A percentile compares a stretch with the other conserved stretches of the same genome.
Evolutionary conservation across 23 tunicate genomes (phyloP).

Genomic region (Trididemnum clinides): DNA sequence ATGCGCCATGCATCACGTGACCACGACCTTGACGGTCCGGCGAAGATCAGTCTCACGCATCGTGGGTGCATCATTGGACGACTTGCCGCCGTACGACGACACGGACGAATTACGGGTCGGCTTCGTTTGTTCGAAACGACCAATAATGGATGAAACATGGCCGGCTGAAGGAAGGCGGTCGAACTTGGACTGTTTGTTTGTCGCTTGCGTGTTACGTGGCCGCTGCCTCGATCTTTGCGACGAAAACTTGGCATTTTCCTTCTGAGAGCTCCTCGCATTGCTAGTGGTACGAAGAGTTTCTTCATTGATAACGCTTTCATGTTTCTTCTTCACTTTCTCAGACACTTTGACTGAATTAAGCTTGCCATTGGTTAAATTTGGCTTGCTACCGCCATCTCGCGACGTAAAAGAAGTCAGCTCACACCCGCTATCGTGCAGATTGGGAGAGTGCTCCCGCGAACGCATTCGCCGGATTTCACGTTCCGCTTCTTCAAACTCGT

Average conservation of each 20-base stretch:
- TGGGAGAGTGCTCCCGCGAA: neutral
- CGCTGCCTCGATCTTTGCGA: conserved; percentile 36
- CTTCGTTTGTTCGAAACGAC: conserved; percentile 54
- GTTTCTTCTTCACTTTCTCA: too few species aligned
- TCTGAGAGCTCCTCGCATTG: too few species aligned
- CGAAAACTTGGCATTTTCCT: too few species aligned
- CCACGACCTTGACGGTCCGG: too few species aligned
- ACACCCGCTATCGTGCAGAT: conserved; percentile 47
- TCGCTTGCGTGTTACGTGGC: conserved; percentile 27
- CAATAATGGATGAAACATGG: conserved; percentile 72
- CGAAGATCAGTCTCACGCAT: too few species aligned
- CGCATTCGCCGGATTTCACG: conserved; percentile 10
- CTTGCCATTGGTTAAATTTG: neutral
- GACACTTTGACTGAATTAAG: too few species aligned
- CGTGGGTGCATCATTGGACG: too few species aligned
- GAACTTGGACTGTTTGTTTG: conserved; percentile 28
- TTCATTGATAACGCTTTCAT: too few species aligned
- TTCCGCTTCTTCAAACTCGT: conserved; percentile 33
- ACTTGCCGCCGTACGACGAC: neutral
- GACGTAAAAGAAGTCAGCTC: conserved; percentile 1
- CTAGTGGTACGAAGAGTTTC: too few species aligned
- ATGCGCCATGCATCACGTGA: too few species aligned
- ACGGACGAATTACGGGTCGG: neutral
- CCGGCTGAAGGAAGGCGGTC: conserved; percentile 57
- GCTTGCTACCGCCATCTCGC: neutral